phyloP scores from a whole-genome alignment of 1,140 invertebrate species.

The Andricus grossulariae region DNA sequence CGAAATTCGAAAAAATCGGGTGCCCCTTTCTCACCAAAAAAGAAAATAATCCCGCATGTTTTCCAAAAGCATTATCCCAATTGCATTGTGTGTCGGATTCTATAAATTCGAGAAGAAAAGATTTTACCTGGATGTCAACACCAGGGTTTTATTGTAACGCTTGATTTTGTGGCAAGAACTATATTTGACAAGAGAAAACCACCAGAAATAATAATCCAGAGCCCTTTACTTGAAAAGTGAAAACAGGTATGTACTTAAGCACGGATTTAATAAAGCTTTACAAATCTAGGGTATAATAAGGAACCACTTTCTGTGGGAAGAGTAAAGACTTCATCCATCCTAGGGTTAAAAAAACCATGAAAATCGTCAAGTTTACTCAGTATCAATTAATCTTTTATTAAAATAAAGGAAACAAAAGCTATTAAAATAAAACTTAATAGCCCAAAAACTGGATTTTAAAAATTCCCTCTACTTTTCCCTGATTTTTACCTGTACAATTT shows the following conservation, averaged over 20 bases:
- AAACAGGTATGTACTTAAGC: constrained; percentile 29
- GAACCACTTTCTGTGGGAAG: neutral
- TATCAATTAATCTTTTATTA: no score
- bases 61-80: constrained; percentile 12
- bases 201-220: constrained; percentile 22
- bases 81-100: constrained; percentile 1
- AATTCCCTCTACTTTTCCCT: no score
- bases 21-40: neutral
- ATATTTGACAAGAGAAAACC: constrained; percentile 6
- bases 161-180: constrained; percentile 21
- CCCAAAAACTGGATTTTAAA: no score
- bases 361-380: neutral
- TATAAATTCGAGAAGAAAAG: constrained; percentile 1
- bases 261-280: constrained; percentile 24
- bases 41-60: constrained; percentile 29
- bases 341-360: neutral
- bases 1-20: neutral
- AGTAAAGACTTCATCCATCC: neutral
- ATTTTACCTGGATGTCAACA: constrained; percentile 27
- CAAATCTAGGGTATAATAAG: neutral
- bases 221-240: constrained; percentile 7
- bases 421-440: no score
- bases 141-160: constrained; percentile 29
- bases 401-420: no score
- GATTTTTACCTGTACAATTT: no score